Percentiles rank a stretch among this genome's conserved stretches.
phyloP scores from a whole-genome alignment of 2,888 invertebrate species.

The Cheilosia variabilis region DNA sequence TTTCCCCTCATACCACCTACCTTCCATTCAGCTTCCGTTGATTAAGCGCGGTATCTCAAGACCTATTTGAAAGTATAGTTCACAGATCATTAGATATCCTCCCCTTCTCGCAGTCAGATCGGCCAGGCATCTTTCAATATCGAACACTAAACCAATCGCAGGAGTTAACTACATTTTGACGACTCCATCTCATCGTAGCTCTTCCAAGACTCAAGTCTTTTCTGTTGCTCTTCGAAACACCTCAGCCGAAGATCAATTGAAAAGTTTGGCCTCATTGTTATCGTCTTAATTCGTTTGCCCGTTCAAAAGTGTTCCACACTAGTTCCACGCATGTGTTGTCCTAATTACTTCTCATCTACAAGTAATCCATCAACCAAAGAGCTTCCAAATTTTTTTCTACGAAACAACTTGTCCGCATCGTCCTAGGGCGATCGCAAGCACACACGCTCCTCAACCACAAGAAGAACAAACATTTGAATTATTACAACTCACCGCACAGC shows the following conservation, averaged over 20 bases:
- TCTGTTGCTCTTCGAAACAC: background rate
- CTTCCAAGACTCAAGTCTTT: too few relatives aligned
- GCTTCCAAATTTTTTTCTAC: slow-evolving; percentile 4
- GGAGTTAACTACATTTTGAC: too few relatives aligned
- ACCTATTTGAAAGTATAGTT: too few relatives aligned
- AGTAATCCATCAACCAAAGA: slow-evolving; percentile 34
- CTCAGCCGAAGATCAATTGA: background rate
- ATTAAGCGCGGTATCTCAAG: too few relatives aligned
- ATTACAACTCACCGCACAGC: slow-evolving; percentile 34
- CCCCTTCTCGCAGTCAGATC: too few relatives aligned
- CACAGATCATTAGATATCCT: too few relatives aligned
- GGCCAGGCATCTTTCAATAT: too few relatives aligned
- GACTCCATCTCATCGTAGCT: too few relatives aligned
- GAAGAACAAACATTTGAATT: slow-evolving; percentile 45
- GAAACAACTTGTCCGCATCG: background rate
- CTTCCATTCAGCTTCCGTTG: too few relatives aligned
- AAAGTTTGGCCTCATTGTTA: slow-evolving; percentile 2
- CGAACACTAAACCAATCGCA: too few relatives aligned
- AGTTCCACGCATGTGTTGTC: slow-evolving; percentile 10
- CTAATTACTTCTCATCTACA: slow-evolving; percentile 18
- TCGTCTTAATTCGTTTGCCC: background rate
- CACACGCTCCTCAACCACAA: slow-evolving; percentile 6
- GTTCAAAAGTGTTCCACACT: background rate
- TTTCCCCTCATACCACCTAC: too few relatives aligned
- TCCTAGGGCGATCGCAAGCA: background rate